Percentiles rank a stretch among this genome's conserved stretches.
phyloP scores from a whole-genome alignment of 2,113 vertebrate genomes.

The Myodes glareolus region DNA sequence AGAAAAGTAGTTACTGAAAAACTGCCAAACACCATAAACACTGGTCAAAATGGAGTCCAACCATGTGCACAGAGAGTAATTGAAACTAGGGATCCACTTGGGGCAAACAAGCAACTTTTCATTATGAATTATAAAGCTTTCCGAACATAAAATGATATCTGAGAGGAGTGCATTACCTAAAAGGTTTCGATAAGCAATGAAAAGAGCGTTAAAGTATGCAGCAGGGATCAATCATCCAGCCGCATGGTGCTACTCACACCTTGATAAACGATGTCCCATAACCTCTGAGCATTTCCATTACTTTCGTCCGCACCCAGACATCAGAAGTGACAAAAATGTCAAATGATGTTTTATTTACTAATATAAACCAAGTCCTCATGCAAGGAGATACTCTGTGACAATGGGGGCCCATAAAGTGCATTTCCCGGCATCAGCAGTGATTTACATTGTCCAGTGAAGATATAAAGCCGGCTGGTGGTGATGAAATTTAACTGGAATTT shows the following conservation, averaged over 20 bases:
- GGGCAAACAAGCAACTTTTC: conserved; percentile 84
- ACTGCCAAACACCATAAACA: conserved; percentile 90
- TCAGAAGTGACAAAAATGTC: conserved; percentile 88
- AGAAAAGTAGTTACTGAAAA: conserved; percentile 89
- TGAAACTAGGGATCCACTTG: conserved; percentile 84
- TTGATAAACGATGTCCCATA: conserved; percentile 86
- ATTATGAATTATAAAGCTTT: conserved; percentile 89
- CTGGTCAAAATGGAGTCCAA: conserved; percentile 86
- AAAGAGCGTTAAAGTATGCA: conserved; percentile 85
- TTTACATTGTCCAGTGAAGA: conserved; percentile 84
- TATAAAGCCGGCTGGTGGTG: conserved; percentile 80
- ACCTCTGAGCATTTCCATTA: conserved; percentile 84
- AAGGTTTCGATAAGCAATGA: conserved; percentile 85
- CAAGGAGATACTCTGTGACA: conserved; percentile 82
- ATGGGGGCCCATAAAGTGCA: conserved; percentile 82
- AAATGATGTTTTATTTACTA: conserved; percentile 89
- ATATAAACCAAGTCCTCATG: conserved; percentile 85
- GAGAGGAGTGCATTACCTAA: conserved; percentile 85
- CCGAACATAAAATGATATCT: conserved; percentile 85
- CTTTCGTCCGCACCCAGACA: conserved; percentile 83
- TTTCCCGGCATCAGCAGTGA: conserved; percentile 84
- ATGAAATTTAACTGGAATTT: conserved; percentile 86
- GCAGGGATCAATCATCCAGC: conserved; percentile 84
- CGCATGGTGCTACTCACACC: conserved; percentile 79
- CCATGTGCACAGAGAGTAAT: conserved; percentile 86